Evolutionary conservation across 2,888 invertebrate genomes (phyloP).

Genomic region (Trichopria drosophilae): DNA sequence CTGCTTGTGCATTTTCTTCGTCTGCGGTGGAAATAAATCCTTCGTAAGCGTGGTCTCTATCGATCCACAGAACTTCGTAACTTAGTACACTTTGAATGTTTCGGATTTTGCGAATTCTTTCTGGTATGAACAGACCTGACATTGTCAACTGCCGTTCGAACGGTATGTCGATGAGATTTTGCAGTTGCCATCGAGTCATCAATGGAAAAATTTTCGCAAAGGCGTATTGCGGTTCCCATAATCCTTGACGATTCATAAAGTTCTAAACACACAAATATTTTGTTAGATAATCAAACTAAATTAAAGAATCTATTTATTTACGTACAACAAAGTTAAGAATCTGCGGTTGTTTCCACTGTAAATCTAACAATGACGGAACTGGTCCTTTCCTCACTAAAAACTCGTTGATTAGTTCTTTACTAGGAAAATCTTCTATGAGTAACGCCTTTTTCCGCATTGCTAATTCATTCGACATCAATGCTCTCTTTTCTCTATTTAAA

Average conservation of each 20-base stretch:
- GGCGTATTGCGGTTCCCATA: constrained; percentile 76
- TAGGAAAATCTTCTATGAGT: constrained; percentile 68
- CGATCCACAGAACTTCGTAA: constrained; percentile 74
- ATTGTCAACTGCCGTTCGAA: constrained; percentile 33
- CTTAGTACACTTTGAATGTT: constrained; percentile 66
- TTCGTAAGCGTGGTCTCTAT: constrained; percentile 63
- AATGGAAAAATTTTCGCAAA: constrained; percentile 78
- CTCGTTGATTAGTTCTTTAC: constrained; percentile 74
- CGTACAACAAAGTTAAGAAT: constrained; percentile 72
- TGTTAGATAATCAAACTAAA: constrained; percentile 6
- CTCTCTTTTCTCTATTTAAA: constrained; percentile 64
- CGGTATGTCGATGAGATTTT: constrained; percentile 54
- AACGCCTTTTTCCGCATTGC: constrained; percentile 71
- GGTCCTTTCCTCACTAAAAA: constrained; percentile 66
- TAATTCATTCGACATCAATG: constrained; percentile 70
- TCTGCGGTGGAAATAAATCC: constrained; percentile 58
- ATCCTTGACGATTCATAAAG: constrained; percentile 68
- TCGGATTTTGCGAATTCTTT: constrained; percentile 64
- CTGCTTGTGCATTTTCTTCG: constrained; percentile 27
- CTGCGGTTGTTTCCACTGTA: constrained; percentile 70
- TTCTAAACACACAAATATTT: constrained; percentile 58
- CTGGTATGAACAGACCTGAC: constrained; percentile 57
- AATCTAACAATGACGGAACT: constrained; percentile 60
- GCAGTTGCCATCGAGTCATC: constrained; percentile 75
- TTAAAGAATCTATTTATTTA: constrained; percentile 15